Evolutionary conservation across 2,797 vertebrate species (phyloP).

Genomic region (Myripristis jacobus): DNA sequence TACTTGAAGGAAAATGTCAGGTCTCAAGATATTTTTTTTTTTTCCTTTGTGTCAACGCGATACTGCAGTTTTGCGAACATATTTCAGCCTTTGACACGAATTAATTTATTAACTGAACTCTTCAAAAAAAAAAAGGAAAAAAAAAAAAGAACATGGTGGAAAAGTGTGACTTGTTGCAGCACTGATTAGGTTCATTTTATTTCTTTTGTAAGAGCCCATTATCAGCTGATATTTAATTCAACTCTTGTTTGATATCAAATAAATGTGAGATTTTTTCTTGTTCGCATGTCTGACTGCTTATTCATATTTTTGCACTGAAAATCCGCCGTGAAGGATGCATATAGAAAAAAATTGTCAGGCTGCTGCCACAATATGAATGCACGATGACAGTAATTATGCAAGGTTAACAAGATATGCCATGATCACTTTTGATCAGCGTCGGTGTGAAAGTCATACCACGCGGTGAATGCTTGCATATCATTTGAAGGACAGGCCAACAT

Average conservation of each 20-base stretch:
- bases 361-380: not conserved
- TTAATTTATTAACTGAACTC: conserved; percentile 86
- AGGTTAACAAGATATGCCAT: conserved; percentile 40
- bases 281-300: conserved; percentile 82
- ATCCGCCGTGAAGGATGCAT: not conserved
- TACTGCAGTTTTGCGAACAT: conserved; percentile 70
- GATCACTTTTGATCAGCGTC: conserved; percentile 34
- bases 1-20: conserved; percentile 84
- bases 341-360: not conserved
- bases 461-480: conserved; percentile 6
- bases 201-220: conserved; percentile 95
- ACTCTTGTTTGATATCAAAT: conserved; percentile 99
- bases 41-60: conserved; percentile 64
- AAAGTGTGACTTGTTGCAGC: conserved; percentile 79
- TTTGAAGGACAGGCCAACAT: conserved; percentile 8
- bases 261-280: conserved; percentile 99
- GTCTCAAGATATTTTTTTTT: conserved; percentile 56
- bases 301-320: conserved; percentile 29
- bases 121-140: conserved; percentile 52
- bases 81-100: conserved; percentile 80
- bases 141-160: conserved; percentile 70
- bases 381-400: conserved; percentile 44
- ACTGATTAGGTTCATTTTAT: conserved; percentile 89
- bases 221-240: conserved; percentile 99
- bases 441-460: conserved; percentile 43